Evolutionary conservation across 2,113 vertebrate species (phyloP).

Genomic region (Albula goreensis): DNA sequence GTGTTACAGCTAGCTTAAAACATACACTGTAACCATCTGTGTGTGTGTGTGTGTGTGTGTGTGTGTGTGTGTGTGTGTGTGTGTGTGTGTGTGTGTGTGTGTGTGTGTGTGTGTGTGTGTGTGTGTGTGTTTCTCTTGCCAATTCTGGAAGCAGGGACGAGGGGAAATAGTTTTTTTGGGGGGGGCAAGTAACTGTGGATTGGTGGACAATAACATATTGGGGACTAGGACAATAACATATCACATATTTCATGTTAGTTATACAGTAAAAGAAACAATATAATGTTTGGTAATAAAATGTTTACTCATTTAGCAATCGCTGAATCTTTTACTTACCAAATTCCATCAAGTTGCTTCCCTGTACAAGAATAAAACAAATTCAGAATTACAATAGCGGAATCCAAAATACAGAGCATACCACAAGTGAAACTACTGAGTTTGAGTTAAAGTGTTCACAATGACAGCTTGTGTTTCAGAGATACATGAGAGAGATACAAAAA

Average conservation of each 20-base stretch:
- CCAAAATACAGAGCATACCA: not conserved
- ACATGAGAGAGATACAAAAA: too few species aligned
- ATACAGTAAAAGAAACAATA: too few species aligned
- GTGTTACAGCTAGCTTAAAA: not conserved
- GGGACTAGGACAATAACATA: too few species aligned
- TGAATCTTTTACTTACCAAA: constrained; percentile 85
- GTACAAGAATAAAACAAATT: constrained; percentile 51
- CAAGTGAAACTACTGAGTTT: not conserved
- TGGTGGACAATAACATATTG: too few species aligned
- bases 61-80: not conserved
- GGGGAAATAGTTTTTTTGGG: too few species aligned
- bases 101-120: not conserved
- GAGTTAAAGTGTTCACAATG: not conserved
- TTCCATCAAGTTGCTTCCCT: constrained; percentile 94
- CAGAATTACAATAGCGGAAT: not conserved
- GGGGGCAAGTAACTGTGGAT: too few species aligned
- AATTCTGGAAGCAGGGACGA: not conserved
- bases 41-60: not conserved
- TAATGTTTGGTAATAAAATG: too few species aligned
- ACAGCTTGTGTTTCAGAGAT: not conserved
- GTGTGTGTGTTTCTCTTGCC: not conserved
- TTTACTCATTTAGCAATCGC: too few species aligned
- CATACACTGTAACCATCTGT: too few species aligned
- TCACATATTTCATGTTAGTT: too few species aligned
- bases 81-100: not conserved